These are phyloP conservation scores for Dermolepida albohirtum DNA, from an alignment of 2,888 invertebrate genomes.

Conservation along the genomic window DNA sequence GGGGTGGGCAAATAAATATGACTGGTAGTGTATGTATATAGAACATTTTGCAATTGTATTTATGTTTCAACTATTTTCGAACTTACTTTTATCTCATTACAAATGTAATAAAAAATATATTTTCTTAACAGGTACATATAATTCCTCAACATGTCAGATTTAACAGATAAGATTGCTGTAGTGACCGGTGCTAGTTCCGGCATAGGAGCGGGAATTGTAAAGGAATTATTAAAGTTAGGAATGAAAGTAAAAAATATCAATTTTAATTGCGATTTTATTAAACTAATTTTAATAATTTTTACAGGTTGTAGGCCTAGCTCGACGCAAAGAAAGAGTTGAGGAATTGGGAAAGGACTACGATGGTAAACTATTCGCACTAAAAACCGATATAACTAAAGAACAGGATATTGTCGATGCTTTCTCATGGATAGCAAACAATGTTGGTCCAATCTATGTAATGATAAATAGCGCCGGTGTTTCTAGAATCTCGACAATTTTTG, in stretches of 20 bases:
- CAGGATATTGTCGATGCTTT: slow-evolving; percentile 42
- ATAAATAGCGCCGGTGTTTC: slow-evolving; percentile 44
- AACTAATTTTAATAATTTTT: neutral
- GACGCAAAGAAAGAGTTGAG: slow-evolving; percentile 15
- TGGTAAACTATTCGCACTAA: too few relatives aligned
- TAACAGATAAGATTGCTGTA: slow-evolving; percentile 19
- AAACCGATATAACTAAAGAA: slow-evolving; percentile 41
- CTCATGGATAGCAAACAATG: slow-evolving; percentile 38
- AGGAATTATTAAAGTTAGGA: slow-evolving; percentile 1
- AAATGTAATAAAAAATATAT: too few relatives aligned
- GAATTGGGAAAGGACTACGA: slow-evolving; percentile 37
- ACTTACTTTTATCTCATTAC: too few relatives aligned
- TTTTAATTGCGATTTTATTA: too few relatives aligned
- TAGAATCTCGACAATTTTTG: neutral
- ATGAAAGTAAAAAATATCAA: neutral
- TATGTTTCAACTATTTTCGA: too few relatives aligned
- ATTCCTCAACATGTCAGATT: slow-evolving; percentile 1
- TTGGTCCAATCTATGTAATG: slow-evolving; percentile 43
- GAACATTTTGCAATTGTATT: too few relatives aligned
- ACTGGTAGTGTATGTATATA: too few relatives aligned
- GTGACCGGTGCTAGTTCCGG: slow-evolving; percentile 34
- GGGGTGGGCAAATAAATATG: too few relatives aligned
- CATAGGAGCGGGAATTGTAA: slow-evolving; percentile 8
- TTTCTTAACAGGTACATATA: too few relatives aligned
- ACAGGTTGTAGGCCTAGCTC: slow-evolving; percentile 30